These are phyloP conservation scores for Pterophyllum scalare DNA, from an alignment of 2,113 vertebrate genomes.

Conservation along the genomic window DNA sequence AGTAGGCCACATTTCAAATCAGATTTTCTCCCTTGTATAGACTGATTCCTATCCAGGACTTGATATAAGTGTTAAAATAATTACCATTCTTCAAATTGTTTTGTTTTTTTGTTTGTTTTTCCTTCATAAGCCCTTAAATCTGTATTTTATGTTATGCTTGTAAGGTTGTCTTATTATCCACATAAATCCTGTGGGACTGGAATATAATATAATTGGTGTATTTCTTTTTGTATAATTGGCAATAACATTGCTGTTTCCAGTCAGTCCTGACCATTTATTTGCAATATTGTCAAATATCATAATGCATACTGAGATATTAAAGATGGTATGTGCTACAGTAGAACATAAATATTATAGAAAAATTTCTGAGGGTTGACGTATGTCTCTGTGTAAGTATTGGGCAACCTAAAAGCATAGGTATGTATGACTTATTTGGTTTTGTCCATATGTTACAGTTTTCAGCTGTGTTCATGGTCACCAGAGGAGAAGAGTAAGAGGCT, in stretches of 20 bases:
- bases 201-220: background rate
- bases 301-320: background rate
- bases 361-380: background rate
- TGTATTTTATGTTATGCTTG: background rate
- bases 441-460: conserved; percentile 63
- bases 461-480: conserved; percentile 77
- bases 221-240: no score
- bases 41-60: background rate
- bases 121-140: background rate
- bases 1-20: conserved; percentile 47
- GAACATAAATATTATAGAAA: background rate
- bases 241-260: no score
- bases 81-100: background rate
- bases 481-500: conserved; percentile 77
- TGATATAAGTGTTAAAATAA: background rate
- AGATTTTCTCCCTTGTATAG: background rate
- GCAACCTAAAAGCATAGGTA: background rate
- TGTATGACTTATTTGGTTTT: background rate
- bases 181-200: background rate
- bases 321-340: background rate
- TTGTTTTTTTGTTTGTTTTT: background rate
- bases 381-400: background rate
- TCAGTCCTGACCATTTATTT: background rate
- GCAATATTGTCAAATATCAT: background rate
- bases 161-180: background rate